Percentiles rank a stretch among this genome's conserved stretches.
phyloP scores from a whole-genome alignment of 2,113 vertebrate genomes.

The Tilapia sparmanii region DNA sequence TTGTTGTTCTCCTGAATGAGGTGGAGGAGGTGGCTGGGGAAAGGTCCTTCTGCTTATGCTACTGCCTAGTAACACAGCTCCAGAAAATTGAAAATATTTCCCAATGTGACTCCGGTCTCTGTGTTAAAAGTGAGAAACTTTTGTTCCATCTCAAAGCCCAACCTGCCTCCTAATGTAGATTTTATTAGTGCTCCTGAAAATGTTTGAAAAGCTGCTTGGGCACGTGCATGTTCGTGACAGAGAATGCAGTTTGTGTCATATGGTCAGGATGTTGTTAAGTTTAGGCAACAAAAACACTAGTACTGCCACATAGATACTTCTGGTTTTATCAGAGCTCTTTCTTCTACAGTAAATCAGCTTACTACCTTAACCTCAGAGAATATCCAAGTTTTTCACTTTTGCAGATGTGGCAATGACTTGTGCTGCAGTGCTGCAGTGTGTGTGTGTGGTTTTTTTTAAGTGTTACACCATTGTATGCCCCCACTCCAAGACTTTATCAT shows the following conservation, averaged over 20 bases:
- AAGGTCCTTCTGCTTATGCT: neutral
- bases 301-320: neutral
- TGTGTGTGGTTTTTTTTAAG: neutral
- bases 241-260: neutral
- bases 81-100: neutral
- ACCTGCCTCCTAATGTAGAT: neutral
- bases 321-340: neutral
- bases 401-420: neutral
- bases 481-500: rapidly evolving
- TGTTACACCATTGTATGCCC: neutral
- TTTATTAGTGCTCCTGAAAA: neutral
- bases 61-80: neutral
- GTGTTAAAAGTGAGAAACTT: neutral
- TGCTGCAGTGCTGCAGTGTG: neutral
- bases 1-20: neutral
- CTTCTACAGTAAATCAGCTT: neutral
- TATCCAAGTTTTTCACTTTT: rapidly evolving
- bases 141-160: neutral
- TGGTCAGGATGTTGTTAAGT: neutral
- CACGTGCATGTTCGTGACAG: neutral
- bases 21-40: neutral
- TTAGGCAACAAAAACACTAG: neutral
- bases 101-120: neutral
- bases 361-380: neutral
- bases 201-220: neutral